Evolutionary conservation across 2,888 invertebrate species (phyloP), one percentile per base, ranked within the genome.

Genomic region (Physocephala rufipes): DNA sequence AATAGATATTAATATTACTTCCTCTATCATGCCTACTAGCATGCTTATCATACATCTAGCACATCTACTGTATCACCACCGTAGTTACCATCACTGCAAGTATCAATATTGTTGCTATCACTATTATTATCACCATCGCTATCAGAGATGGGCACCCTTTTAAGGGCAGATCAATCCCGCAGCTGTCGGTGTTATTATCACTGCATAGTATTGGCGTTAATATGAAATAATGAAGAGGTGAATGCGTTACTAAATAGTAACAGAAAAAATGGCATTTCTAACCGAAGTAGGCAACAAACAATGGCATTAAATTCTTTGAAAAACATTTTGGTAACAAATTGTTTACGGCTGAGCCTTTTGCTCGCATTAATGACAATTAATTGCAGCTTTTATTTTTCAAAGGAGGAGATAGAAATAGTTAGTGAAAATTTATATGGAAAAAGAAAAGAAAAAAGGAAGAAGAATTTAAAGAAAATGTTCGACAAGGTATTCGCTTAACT

Each of bases 301-400:
- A 30, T 15, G 45, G 47, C 63, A 63, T n/a, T 26, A 16, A 58
- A 58, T 26, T 63, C 47, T n/a, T 7, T 47, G 24, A 16, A 19
- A 47, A 63, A 67, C 67, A 67, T 36, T 26, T 67, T 45, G 67
- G 4, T 67, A 58, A 67, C 67, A 67, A 67, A 67, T 55, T 66
- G 55, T 55, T 66, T 58, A 16, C 16, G 36, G 55, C 24, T 30
- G 16, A 19, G 55, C 30, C 66, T 28, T 28, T 53, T 53, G 36
- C 47, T 66, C 66, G 24, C 21, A 49, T 43, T 51, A 45, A 45
- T 53, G 67, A 9, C 45, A 45, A 67, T 67, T 67, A 67, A 67
- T 67, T 49, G n/a, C 36, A 21, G 21, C 58, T 26, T 13, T 16
- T 58, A 26, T 26, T 28, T 26, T 16, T 15, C 3, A 1, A 24